Evolutionary conservation across 2,888 invertebrate species (phyloP), one percentile per base, ranked within the genome.

Genomic region (Xanthorhoe designata): DNA sequence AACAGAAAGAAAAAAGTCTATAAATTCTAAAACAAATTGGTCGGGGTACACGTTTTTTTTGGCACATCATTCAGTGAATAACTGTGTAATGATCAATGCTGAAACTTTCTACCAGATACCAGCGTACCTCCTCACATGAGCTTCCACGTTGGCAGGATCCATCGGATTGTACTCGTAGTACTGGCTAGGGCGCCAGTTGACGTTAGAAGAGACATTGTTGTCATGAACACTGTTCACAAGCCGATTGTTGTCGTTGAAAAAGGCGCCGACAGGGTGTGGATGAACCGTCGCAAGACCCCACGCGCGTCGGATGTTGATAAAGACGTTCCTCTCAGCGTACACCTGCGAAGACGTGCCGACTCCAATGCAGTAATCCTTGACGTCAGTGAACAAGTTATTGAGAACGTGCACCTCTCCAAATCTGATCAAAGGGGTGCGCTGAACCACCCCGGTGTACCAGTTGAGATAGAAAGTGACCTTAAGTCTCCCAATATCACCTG

Each of bases 321-420:
- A 70, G 0, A 35, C 59, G 19, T 70, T 70, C 51, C 63, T 63
- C 18, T 70, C 70, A 1, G 47, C 54, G 51, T 61, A 67, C 7
- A 70, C 24, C 1, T 15, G 10, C 17, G 67, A 56, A 35, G 47
- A 51, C 0, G 45, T 54, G 6, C 67, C 63, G 8, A 62, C 49
- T 8, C 71, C 71, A 17, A 71, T 54, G 7, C 58, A 69, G 24
- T 68, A 69, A 8, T 6, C 35, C 6, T 9, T 6, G 29, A 69
- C 53, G 24, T 64, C 65, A 9, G 69, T 63, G 47, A 69, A 71
- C 35, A 71, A 18, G 56, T 71, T 71, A 52, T 71, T 71, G 13
- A 58, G 32, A 47, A 60, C 24, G 18, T 60, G 59, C 15, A 60
- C 51, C 51, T 52, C 38, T 24, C 42, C 71, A 42, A 61, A 69